Evolutionary conservation across 2,113 vertebrate genomes (phyloP), one percentile per base, ranked within the genome.

Genomic region (Camarhynchus parvulus): DNA sequence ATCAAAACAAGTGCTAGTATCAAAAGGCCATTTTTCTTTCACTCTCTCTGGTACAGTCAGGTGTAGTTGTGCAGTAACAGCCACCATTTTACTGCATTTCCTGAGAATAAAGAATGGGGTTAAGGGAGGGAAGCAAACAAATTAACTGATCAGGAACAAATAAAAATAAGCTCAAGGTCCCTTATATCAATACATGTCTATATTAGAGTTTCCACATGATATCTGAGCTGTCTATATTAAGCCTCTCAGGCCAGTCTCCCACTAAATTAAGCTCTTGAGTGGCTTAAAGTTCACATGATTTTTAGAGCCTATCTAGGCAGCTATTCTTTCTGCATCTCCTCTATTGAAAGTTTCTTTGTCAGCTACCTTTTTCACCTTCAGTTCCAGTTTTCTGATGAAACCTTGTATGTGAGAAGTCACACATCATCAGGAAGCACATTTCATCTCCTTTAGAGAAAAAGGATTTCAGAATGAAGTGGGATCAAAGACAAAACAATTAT

Each of bases 251-350:
- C 76, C 92, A 90, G 83, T 47, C 85, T 87, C 95, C 78, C 92
- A 91, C 96, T 98, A 98, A 97, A 97, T 98, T 97, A 98, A 98
- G 97, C 96, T 94, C 97, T 5, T 59, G 87, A 96, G 97, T 97
- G 94, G 76, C 92, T 53, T 42, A n/a, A 78, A 69, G 92, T 97
- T 97, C 97, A 97, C 94, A 67, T 96, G 94, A 77, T 84, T 92
- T 96, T 87, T 47, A 25, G 83, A 78, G 80, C 24, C 84, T 74
- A 90, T 92, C 56, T 50, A 73, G 80, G 82, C 93, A 97, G 84
- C 93, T 83, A 76, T 67, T 87, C 92, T 50, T 89, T 47, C 67
- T 37, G 0, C 55, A 88, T 39, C 94, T 96, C 58, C 37, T 67
- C 17, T 44, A 68, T 16, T 68, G 13, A 62, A 91, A 79, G 80